A percentile compares a stretch with the other conserved stretches of the same genome.
These are phyloP conservation scores for Aptenodytes forsteri DNA, from an alignment of 2,113 vertebrate species.

Conservation along the genomic window DNA sequence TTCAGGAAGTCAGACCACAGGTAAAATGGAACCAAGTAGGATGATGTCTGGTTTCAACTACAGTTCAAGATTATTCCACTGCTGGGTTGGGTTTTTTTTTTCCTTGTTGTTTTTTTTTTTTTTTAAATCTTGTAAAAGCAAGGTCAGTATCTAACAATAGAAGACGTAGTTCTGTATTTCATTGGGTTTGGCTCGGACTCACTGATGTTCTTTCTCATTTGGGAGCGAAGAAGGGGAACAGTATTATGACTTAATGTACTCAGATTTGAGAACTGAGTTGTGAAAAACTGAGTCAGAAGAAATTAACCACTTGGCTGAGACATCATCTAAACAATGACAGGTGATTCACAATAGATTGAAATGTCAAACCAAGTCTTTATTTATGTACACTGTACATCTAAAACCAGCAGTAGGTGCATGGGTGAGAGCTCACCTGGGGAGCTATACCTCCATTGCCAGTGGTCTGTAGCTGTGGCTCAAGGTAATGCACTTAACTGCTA, in stretches of 20 bases:
- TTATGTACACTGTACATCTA: background rate
- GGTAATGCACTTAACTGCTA: background rate
- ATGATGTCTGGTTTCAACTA: background rate
- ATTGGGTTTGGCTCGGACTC: background rate
- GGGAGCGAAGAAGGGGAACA: background rate
- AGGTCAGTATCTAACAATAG: background rate
- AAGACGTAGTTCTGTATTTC: background rate
- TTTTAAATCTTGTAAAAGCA: background rate
- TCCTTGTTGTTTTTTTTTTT: no score
- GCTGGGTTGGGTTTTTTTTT: background rate
- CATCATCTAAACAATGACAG: background rate
- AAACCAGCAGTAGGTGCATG: background rate
- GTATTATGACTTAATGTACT: background rate
- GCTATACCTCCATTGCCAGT: background rate
- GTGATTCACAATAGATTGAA: background rate
- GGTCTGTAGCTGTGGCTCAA: background rate
- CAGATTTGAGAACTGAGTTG: background rate
- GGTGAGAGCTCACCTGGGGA: background rate
- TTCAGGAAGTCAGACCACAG: background rate
- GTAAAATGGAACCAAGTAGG: background rate
- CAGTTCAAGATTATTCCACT: background rate
- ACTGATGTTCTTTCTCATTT: background rate
- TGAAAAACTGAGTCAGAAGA: background rate
- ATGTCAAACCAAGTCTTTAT: background rate
- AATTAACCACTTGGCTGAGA: background rate